These are phyloP conservation scores for Nomada ruficornis DNA, from an alignment of 2,888 invertebrate species.

Conservation along the genomic window DNA sequence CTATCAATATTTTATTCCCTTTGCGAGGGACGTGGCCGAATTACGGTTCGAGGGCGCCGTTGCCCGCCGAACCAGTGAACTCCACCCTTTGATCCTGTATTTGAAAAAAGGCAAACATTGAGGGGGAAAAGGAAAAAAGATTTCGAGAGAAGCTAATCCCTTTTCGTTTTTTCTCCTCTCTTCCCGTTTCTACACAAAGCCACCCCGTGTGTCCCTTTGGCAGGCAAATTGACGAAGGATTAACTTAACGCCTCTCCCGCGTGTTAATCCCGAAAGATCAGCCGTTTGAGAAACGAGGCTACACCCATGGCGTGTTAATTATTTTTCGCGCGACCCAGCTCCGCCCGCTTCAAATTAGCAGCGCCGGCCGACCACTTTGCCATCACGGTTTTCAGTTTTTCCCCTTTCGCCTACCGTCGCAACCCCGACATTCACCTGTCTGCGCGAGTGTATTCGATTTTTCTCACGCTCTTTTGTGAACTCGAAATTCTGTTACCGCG, in stretches of 20 bases:
- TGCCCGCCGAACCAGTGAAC: neutral
- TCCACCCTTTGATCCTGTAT: neutral
- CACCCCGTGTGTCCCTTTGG: neutral
- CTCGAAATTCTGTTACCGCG: no score
- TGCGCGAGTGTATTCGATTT: neutral
- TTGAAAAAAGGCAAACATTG: neutral
- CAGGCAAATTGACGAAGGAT: conserved; percentile 26
- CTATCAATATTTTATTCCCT: no score
- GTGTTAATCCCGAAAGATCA: conserved; percentile 4
- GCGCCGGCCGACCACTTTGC: conserved; percentile 24
- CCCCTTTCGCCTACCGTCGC: neutral
- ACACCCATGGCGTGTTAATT: conserved; percentile 27
- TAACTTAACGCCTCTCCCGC: neutral
- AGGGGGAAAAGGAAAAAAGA: neutral
- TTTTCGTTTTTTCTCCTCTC: no score
- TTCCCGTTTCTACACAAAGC: no score
- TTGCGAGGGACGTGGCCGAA: no score
- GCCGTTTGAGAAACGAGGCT: neutral
- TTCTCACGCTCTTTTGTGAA: neutral
- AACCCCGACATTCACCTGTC: neutral
- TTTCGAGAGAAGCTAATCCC: no score
- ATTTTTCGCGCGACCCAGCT: conserved; percentile 23
- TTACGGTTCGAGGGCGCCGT: no score
- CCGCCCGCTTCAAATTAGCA: conserved; percentile 30
- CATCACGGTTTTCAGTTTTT: conserved; percentile 9